Base-by-base conservation (phyloP, 2,888 invertebrate genomes). In the Polietes domitor region DNA sequence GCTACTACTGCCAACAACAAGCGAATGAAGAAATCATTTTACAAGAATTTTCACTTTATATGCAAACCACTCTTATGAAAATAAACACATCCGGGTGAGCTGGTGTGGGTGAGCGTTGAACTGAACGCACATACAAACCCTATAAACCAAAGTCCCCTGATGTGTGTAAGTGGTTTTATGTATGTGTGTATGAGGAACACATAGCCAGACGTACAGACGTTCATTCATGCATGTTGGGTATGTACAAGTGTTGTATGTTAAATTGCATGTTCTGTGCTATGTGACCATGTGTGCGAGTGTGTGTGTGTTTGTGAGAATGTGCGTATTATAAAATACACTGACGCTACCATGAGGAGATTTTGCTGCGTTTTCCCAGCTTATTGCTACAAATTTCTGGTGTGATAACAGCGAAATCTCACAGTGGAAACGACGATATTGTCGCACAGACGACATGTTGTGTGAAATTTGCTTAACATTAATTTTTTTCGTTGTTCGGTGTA, bases 1-100 rank as follows among this genome's bases (percentile, higher is more conserved):
- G 21, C 68, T 21, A 68, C 41, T 10, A 12, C 41, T 43, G 24
- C 37, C 37, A 71, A 55, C 55, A 58, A 74, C 68, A 70, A 77
- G 24, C 32, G 78, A 74, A 74, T 58, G 19, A 79, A 68, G 68
- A 68, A 68, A 68, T 68, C 63, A 82, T 82, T 82, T 82, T 80
- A 86, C 85, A 85, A 76, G 83, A 83, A 85, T 83, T 85, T 86
- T 85, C 83, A 85, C 86, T 86, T 83, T 83, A 85, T 83, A 82
- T 82, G 83, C 82, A 83, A 85, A 82, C 78, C 43, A 68, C 24
- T 75, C 75, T 82, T 76, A 81, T 58, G 63, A 74, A n/a, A 70
- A 77, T 68, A 77, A 77, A 76, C 43, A 71, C 58, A 76, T 61
- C 26, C 53, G n/a, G n/a, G n/a, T 58, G 61, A n/a, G 28, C 0